A percentile compares a stretch with the other conserved stretches of the same genome.
Evolutionary conservation across 2,888 invertebrate genomes (phyloP).

Genomic region (Meteorus colon): DNA sequence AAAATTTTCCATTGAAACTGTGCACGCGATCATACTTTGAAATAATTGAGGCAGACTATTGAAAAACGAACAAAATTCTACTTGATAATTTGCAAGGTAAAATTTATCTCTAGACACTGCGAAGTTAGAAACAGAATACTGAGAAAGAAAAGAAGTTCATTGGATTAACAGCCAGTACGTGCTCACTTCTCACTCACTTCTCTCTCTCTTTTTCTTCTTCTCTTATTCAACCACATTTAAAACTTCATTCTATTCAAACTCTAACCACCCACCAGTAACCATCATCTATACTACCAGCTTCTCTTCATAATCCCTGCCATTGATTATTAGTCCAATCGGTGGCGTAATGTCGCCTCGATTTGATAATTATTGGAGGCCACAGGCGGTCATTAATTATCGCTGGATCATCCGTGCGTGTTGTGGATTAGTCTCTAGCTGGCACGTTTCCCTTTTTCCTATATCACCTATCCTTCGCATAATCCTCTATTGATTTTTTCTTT

Average conservation of each 20-base stretch:
- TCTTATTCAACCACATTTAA: background rate
- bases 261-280: background rate
- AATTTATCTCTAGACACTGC: background rate
- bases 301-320: slow-evolving; percentile 10
- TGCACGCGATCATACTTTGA: too few relatives aligned
- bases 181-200: background rate
- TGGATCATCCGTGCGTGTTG: slow-evolving; percentile 29
- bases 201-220: background rate
- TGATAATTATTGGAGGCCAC: slow-evolving; percentile 34
- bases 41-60: background rate
- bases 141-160: slow-evolving; percentile 24
- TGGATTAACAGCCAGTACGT: slow-evolving; percentile 32
- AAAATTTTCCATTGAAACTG: too few relatives aligned
- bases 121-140: background rate
- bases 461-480: slow-evolving; percentile 7
- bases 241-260: background rate
- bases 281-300: background rate
- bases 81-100: background rate
- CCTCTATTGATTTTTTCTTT: slow-evolving; percentile 27
- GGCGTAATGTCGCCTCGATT: slow-evolving; percentile 22
- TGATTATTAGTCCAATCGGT: slow-evolving; percentile 29
- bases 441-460: slow-evolving; percentile 14
- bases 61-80: background rate
- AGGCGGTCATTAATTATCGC: slow-evolving; percentile 34
- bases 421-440: slow-evolving; percentile 28